These are phyloP conservation scores for Platalea minor DNA, from an alignment of 2,797 vertebrate genomes.

Conservation along the genomic window DNA sequence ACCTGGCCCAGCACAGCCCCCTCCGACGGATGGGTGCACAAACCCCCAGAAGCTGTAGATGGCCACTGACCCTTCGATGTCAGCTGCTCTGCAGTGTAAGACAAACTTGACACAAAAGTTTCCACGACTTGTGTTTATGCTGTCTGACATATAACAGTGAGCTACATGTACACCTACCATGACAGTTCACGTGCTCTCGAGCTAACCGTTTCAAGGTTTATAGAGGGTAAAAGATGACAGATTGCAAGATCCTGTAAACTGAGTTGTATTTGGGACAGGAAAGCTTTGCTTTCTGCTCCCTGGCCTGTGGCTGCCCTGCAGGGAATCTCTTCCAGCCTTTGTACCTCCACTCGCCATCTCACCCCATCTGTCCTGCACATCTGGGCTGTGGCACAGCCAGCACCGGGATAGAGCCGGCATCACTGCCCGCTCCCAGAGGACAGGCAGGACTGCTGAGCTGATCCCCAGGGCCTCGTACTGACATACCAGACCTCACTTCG, in stretches of 20 bases:
- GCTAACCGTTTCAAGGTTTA: fast-evolving
- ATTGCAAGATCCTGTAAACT: background rate
- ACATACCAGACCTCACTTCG: fast-evolving
- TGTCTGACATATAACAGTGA: background rate
- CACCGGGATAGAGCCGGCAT: fast-evolving
- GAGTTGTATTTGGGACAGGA: background rate
- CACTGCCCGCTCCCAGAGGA: background rate
- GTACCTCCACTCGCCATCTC: background rate
- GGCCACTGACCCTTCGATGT: fast-evolving
- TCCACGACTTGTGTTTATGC: background rate
- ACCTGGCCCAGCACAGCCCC: background rate
- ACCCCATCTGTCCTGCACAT: fast-evolving
- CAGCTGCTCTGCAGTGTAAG: background rate
- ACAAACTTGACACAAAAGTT: background rate
- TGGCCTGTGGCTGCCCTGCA: background rate
- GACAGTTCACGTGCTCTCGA: background rate
- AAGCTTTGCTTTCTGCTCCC: background rate
- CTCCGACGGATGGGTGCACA: fast-evolving
- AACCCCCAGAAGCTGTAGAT: background rate
- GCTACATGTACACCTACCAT: fast-evolving
- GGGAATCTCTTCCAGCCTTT: background rate
- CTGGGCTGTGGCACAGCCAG: background rate
- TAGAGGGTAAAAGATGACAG: background rate
- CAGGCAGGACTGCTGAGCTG: fast-evolving
- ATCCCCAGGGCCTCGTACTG: fast-evolving